Percentiles rank a stretch among this genome's conserved stretches.
phyloP scores from a whole-genome alignment of 2,797 vertebrate species.

The Mycteria americana region DNA sequence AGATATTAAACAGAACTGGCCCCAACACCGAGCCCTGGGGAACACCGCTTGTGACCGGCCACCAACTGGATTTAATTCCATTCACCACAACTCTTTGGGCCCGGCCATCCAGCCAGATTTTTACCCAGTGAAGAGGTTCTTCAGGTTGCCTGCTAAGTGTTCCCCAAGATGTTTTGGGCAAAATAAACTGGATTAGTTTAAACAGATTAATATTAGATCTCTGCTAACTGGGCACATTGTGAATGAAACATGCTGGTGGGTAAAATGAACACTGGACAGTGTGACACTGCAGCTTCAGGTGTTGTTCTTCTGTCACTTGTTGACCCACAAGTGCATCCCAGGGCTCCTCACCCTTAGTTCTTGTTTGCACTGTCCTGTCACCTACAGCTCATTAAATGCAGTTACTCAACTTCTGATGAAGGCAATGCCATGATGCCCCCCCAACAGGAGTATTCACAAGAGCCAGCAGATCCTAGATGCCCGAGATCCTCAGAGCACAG shows the following conservation, averaged over 20 bases:
- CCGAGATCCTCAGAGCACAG: background rate
- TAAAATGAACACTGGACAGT: background rate
- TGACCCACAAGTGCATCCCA: rapidly evolving
- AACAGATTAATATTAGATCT: background rate
- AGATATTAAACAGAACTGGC: too few relatives aligned
- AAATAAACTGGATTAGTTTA: background rate
- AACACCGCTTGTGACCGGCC: background rate
- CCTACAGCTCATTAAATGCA: background rate
- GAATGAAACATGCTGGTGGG: background rate
- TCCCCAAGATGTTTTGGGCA: background rate
- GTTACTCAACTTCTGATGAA: background rate
- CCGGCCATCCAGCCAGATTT: background rate
- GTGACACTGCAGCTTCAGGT: background rate
- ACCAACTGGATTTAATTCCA: background rate
- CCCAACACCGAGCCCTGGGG: background rate
- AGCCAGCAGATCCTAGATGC: background rate
- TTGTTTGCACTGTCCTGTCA: background rate
- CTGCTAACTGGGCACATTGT: background rate
- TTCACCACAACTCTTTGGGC: background rate
- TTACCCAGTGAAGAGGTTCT: background rate
- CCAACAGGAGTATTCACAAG: background rate
- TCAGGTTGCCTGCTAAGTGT: background rate
- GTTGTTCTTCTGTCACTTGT: background rate
- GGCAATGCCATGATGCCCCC: background rate
- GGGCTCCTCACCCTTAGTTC: background rate